These are phyloP conservation scores for Zaprionus obscuricornis DNA, from an alignment of 2,888 invertebrate species.

Conservation along the genomic window DNA sequence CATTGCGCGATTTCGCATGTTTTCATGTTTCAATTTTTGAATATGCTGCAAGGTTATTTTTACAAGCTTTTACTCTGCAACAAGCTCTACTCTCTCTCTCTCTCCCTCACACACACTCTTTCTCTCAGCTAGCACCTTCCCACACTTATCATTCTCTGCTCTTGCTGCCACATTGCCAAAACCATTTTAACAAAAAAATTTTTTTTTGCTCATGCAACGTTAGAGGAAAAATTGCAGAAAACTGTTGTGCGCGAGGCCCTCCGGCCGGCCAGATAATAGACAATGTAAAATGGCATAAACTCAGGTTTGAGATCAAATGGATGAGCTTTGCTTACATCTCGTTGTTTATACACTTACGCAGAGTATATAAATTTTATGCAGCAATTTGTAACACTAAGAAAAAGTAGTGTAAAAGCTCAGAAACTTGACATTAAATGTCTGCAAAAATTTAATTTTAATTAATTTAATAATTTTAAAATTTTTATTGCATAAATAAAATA, in stretches of 20 bases:
- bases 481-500: too few species aligned
- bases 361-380: too few species aligned
- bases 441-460: too few species aligned
- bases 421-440: too few species aligned
- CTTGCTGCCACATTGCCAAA: not conserved
- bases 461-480: too few species aligned
- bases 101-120: too few species aligned
- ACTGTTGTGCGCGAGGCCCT: slow-evolving; percentile 15
- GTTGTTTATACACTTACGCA: too few species aligned
- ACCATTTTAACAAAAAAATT: too few species aligned
- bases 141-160: slow-evolving; percentile 2
- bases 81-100: too few species aligned
- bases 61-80: not conserved
- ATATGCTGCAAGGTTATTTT: slow-evolving; percentile 42
- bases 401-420: too few species aligned
- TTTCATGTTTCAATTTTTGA: slow-evolving; percentile 60
- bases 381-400: too few species aligned
- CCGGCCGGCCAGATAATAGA: slow-evolving; percentile 30
- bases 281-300: slow-evolving; percentile 9
- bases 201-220: slow-evolving; percentile 2
- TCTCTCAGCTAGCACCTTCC: too few species aligned
- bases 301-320: slow-evolving; percentile 26
- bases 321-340: slow-evolving; percentile 6
- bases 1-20: slow-evolving; percentile 38
- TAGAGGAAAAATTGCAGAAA: slow-evolving; percentile 37